Percentiles rank a stretch among this genome's conserved stretches.
These are phyloP conservation scores for Eupristina koningsbergeri DNA, from an alignment of 1,140 invertebrate species.

Conservation along the genomic window DNA sequence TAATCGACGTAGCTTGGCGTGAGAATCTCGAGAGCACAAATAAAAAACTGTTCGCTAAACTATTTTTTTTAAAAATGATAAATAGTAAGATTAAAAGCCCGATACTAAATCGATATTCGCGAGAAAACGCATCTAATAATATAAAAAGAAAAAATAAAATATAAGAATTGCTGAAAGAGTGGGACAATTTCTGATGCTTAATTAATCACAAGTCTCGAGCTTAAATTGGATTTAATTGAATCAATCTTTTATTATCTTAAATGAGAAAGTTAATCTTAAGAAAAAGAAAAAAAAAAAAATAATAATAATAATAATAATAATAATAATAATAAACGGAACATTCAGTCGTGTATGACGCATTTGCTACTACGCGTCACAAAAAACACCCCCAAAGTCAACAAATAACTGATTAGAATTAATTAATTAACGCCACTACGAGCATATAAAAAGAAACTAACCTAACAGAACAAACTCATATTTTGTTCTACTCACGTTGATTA, in stretches of 20 bases:
- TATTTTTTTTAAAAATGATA: conserved; percentile 32
- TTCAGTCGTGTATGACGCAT: conserved; percentile 64
- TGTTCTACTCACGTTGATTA: conserved; percentile 46
- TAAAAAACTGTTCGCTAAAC: conserved; percentile 41
- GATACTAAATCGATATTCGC: conserved; percentile 56
- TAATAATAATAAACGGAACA: conserved; percentile 63
- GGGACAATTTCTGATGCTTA: conserved; percentile 57
- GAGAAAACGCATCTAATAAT: conserved; percentile 54
- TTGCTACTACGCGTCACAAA: conserved; percentile 51
- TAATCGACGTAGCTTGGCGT: conserved; percentile 19
- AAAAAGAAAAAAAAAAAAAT: conserved; percentile 55
- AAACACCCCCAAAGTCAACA: conserved; percentile 62
- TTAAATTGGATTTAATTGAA: conserved; percentile 53
- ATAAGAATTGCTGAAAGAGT: conserved; percentile 56
- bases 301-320: too few relatives aligned
- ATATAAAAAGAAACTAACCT: conserved; percentile 59
- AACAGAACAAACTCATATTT: conserved; percentile 53
- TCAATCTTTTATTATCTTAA: conserved; percentile 55
- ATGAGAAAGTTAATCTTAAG: conserved; percentile 51
- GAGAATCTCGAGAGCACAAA: conserved; percentile 45
- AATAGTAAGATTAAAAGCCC: conserved; percentile 46
- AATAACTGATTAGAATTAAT: conserved; percentile 57
- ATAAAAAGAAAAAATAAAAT: conserved; percentile 46
- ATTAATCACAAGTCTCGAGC: conserved; percentile 66
- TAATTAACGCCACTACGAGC: conserved; percentile 58